Conservation (phyloP, 1,140 invertebrate genomes). For the Macrosteles quadrilineatus region DNA sequence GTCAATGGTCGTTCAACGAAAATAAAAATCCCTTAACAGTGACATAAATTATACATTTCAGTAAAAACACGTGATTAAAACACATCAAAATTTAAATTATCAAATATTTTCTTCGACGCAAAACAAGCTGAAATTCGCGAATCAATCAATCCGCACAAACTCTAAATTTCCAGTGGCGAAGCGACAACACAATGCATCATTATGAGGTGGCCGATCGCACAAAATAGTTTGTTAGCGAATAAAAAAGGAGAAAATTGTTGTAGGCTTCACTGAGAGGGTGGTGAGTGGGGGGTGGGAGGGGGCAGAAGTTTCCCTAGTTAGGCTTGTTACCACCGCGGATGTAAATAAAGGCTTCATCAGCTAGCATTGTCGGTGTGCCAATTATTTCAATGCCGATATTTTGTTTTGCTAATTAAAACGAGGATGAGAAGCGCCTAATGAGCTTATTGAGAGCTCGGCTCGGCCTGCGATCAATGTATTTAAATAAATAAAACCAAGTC, state of each 20-base stretch:
- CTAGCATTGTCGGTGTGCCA: constrained; percentile 15
- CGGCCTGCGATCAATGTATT: not conserved
- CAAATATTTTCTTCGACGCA: no score
- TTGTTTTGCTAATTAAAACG: constrained; percentile 23
- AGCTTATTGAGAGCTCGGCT: not conserved
- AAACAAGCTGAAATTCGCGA: no score
- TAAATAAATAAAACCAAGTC: no score
- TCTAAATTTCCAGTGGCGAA: no score
- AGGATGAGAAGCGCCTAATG: constrained; percentile 17
- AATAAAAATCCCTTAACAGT: no score
- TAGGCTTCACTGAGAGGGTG: not conserved
- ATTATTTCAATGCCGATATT: constrained; percentile 27
- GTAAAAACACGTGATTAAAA: no score
- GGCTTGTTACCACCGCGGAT: constrained; percentile 19
- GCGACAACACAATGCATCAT: no score
- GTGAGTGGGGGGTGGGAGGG: not conserved
- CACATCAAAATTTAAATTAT: no score
- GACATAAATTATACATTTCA: no score
- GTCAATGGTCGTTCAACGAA: no score
- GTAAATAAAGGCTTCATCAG: constrained; percentile 25
- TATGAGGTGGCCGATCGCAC: no score
- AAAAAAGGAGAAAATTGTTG: not conserved
- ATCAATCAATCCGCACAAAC: no score
- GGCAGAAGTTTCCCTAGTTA: constrained; percentile 14
- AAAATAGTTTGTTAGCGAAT: constrained; percentile 23